Base-by-base conservation (phyloP, 2,113 vertebrate genomes). In the Phylloscopus trochiloides region DNA sequence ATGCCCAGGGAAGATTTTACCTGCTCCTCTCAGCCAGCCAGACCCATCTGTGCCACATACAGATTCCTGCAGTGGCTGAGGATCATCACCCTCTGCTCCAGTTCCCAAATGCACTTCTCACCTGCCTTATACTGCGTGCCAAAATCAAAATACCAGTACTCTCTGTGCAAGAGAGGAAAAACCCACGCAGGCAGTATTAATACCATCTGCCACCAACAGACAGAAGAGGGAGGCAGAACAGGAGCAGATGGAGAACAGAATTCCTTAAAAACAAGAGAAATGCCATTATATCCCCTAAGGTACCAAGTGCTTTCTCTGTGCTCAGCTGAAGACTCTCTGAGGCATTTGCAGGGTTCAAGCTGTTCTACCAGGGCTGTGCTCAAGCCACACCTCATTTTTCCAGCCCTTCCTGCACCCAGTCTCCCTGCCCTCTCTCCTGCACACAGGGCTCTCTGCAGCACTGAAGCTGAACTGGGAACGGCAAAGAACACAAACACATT, bases 381-480 rank as follows among this genome's bases (percentile, higher is more conserved):
- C 2, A 6, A 76, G 85, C 68, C 86, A 86, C 93, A 83, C 92
- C 96, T 95, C 90, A 97, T 93, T 82, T 13, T 65, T 93, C 40
- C 51, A 70, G 85, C 47, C 71, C 63, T 73, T 61, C 77, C 90
- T 77, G 67, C 14, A 0, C n/a, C 32, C 36, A 75, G 76, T 31
- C 73, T 85, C 75, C 48, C 67, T 85, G 55, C 59, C 38, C 81
- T 59, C 40, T 50, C 68, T 48, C 62, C 68, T 16, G 0, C 1
- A 42, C 18, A 4, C 5, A 0, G 21, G 21, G 51, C 73, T 94
- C n/a, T 45, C 57, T 0, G 0, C 57, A 72, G 61, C 58, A 59
- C 21, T 0, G 0, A 17, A 1, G 5, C 55, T 88, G 54, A 94
- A 86, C 67, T 45, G 63, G 55, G 68, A 93, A 88, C 2, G 0